Evolutionary conservation across 2,888 invertebrate genomes (phyloP).

Genomic region (Homarus gammarus): DNA sequence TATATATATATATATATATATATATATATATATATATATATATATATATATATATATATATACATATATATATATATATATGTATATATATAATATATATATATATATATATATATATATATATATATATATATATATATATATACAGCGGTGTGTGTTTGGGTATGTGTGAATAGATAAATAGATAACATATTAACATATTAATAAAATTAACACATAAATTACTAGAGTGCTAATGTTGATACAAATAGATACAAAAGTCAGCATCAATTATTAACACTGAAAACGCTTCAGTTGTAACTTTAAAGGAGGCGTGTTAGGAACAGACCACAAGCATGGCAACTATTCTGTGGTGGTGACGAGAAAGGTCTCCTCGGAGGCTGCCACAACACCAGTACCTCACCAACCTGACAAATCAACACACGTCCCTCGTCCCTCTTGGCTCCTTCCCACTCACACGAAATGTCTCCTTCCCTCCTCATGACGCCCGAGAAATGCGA

Average conservation of each 20-base stretch:
- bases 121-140: neutral
- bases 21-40: neutral
- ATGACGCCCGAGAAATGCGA: neutral
- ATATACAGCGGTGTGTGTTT: too few species aligned
- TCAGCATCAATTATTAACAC: too few species aligned
- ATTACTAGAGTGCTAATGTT: too few species aligned
- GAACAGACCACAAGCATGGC: slow-evolving; percentile 29
- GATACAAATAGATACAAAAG: too few species aligned
- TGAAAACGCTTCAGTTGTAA: neutral
- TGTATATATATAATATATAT: neutral
- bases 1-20: neutral
- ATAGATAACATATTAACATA: too few species aligned
- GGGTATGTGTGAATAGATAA: too few species aligned
- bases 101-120: neutral
- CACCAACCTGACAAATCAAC: slow-evolving; percentile 44
- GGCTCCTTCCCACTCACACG: neutral
- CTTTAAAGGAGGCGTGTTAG: slow-evolving; percentile 7
- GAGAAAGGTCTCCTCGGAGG: slow-evolving; percentile 15
- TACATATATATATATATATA: neutral
- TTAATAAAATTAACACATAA: too few species aligned
- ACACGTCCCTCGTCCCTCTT: slow-evolving; percentile 19
- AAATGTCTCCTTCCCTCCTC: neutral
- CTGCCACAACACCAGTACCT: slow-evolving; percentile 50
- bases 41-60: neutral
- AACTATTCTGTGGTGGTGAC: slow-evolving; percentile 20